Evolutionary conservation across 2,113 vertebrate species (phyloP).

Genomic region (Ciconia boyciana): DNA sequence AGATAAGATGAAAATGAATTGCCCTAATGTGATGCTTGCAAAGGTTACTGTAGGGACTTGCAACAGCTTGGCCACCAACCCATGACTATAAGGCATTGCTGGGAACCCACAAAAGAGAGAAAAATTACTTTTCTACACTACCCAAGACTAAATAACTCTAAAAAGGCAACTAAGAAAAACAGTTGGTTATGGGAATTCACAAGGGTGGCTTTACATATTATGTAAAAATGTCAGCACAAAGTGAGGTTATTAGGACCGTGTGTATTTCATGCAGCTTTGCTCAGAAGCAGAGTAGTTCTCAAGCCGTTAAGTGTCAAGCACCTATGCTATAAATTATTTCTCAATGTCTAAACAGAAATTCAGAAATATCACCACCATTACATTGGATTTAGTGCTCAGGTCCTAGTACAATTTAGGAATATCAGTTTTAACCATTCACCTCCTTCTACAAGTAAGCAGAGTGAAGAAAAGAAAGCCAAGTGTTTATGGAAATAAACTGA

Average conservation of each 20-base stretch:
- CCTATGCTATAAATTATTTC: background rate
- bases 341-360: background rate
- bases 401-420: background rate
- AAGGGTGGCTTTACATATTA: background rate
- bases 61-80: background rate
- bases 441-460: background rate
- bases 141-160: background rate
- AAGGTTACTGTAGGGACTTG: background rate
- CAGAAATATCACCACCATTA: background rate
- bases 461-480: background rate
- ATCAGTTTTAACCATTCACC: background rate
- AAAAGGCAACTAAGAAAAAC: background rate
- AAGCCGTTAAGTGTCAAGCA: background rate
- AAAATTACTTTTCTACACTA: background rate
- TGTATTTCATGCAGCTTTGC: background rate
- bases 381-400: background rate
- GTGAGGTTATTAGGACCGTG: background rate
- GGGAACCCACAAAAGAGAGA: background rate
- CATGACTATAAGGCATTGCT: rapidly evolving
- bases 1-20: background rate
- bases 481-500: background rate
- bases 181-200: background rate
- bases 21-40: background rate
- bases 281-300: background rate
- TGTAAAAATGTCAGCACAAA: background rate